Percentiles rank a stretch among this genome's conserved stretches.
Evolutionary conservation across 2,113 vertebrate genomes (phyloP).

Genomic region (Mungos mungo): DNA sequence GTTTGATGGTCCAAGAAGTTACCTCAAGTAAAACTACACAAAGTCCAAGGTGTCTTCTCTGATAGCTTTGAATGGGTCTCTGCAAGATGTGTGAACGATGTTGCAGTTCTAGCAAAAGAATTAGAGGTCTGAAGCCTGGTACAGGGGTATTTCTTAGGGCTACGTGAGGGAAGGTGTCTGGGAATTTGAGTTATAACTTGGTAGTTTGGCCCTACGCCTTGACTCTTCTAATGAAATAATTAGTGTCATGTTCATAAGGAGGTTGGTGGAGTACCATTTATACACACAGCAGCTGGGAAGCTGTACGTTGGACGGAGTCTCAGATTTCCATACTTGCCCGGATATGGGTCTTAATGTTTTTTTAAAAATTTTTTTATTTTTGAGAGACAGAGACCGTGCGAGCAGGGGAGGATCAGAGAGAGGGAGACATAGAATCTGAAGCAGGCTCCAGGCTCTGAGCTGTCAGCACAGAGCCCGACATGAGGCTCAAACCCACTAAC

Average conservation of each 20-base stretch:
- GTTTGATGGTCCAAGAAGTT: neutral
- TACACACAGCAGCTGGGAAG: neutral
- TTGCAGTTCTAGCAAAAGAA: neutral
- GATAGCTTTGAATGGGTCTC: neutral
- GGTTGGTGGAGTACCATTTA: neutral
- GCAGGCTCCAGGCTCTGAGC: too few relatives aligned
- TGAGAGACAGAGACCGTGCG: too few relatives aligned
- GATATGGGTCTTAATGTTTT: neutral
- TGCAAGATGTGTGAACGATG: neutral
- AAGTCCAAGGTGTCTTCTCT: neutral
- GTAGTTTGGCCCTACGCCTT: neutral
- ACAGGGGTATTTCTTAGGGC: neutral
- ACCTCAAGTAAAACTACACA: neutral
- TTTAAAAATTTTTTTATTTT: too few relatives aligned
- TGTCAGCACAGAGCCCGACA: too few relatives aligned
- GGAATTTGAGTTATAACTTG: neutral
- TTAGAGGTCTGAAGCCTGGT: neutral
- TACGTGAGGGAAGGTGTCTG: neutral
- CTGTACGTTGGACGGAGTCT: neutral
- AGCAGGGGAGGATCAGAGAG: too few relatives aligned
- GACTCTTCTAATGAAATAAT: neutral
- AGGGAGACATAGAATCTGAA: too few relatives aligned
- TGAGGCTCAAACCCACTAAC: too few relatives aligned
- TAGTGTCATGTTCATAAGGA: neutral
- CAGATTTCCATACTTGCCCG: neutral